Conservation (phyloP, 2,797 vertebrate genomes). For the Chelon auratus region DNA sequence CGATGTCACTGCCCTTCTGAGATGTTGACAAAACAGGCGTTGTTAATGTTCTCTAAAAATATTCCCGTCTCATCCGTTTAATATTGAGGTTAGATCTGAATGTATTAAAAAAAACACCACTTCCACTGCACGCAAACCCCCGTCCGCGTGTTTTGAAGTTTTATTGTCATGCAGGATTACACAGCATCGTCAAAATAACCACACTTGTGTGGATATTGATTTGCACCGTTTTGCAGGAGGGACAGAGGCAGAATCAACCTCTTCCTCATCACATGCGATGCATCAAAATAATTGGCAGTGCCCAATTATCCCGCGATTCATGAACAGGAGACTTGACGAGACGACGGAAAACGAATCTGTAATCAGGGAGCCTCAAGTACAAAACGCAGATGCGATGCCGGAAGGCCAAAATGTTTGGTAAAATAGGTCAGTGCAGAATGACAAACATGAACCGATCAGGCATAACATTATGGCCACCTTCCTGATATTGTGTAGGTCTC, state of each 20-base stretch:
- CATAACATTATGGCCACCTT: too few relatives aligned
- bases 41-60: conserved; percentile 36
- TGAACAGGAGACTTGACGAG: conserved; percentile 70
- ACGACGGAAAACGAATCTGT: conserved; percentile 64
- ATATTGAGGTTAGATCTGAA: conserved; percentile 12
- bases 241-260: conserved; percentile 53
- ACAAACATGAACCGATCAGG: not conserved
- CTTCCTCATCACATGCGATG: conserved; percentile 65
- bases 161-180: conserved; percentile 31
- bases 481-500: too few relatives aligned
- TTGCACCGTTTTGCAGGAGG: conserved; percentile 48
- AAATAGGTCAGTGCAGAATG: conserved; percentile 36
- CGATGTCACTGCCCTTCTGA: conserved; percentile 37
- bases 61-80: conserved; percentile 16
- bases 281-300: conserved; percentile 79
- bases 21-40: conserved; percentile 24
- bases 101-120: not conserved
- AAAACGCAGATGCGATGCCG: conserved; percentile 65
- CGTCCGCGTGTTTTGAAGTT: conserved; percentile 21
- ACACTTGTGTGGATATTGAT: conserved; percentile 59
- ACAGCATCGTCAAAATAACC: conserved; percentile 52
- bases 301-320: conserved; percentile 78
- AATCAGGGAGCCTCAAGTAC: conserved; percentile 66
- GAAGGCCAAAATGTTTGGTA: conserved; percentile 46
- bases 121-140: not conserved